phyloP scores from a whole-genome alignment of 2,113 vertebrate species.

The Tetrao urogallus region DNA sequence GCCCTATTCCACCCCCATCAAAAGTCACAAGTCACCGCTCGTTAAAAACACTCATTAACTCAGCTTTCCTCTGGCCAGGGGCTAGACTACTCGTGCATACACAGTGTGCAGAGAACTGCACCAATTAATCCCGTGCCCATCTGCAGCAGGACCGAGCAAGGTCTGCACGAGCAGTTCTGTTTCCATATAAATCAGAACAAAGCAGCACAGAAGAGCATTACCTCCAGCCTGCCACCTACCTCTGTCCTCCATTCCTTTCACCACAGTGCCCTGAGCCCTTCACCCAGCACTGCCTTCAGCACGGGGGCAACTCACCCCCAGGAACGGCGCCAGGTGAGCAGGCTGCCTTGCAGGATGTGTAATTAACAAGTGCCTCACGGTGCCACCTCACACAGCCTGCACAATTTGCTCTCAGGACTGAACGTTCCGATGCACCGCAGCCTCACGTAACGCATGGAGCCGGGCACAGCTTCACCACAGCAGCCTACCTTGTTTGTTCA shows the following conservation, averaged over 20 bases:
- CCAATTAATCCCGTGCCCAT: slow-evolving; percentile 57
- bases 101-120: background rate
- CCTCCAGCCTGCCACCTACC: slow-evolving; percentile 57
- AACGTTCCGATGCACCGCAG: background rate
- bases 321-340: slow-evolving; percentile 14
- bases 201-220: slow-evolving; percentile 33
- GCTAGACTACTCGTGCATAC: slow-evolving; percentile 31
- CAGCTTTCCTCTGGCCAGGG: slow-evolving; percentile 43
- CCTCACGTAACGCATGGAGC: background rate
- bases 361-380: slow-evolving; percentile 25
- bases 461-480: background rate
- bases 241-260: slow-evolving; percentile 50
- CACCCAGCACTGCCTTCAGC: background rate
- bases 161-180: slow-evolving; percentile 33
- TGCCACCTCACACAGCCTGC: background rate
- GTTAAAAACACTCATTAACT: slow-evolving; percentile 69
- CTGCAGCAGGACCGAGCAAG: slow-evolving; percentile 31
- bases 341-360: background rate
- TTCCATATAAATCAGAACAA: slow-evolving; percentile 39
- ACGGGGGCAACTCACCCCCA: background rate
- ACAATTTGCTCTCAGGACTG: background rate
- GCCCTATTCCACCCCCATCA: background rate
- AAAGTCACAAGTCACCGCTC: slow-evolving; percentile 58
- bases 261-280: slow-evolving; percentile 13
- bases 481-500: background rate